A percentile compares a stretch with the other conserved stretches of the same genome.
Conservation (phyloP, 2,113 vertebrate species). For the Ictalurus furcatus region DNA sequence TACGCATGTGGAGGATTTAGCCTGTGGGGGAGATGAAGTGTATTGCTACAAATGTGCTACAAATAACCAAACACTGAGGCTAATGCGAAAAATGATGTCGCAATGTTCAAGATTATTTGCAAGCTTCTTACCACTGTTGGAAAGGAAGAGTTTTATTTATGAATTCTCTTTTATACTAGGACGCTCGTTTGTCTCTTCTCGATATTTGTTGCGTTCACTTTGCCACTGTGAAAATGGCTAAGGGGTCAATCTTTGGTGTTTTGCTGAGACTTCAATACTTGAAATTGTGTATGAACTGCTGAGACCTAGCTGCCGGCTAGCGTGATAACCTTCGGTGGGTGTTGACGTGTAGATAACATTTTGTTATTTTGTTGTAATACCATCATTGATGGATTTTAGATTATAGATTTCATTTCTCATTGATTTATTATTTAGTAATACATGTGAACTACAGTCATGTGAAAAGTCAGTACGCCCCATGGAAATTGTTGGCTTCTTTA, state of each 20-base stretch:
- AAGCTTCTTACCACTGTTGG: slow-evolving; percentile 32
- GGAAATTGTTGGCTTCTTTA: too few species aligned
- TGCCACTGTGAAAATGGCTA: slow-evolving; percentile 59
- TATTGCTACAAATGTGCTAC: slow-evolving; percentile 28
- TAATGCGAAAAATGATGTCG: slow-evolving; percentile 4
- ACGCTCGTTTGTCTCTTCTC: slow-evolving; percentile 44
- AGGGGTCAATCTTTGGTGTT: slow-evolving; percentile 54
- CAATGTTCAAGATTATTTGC: slow-evolving; percentile 7
- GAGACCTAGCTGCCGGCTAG: slow-evolving; percentile 57
- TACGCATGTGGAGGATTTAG: slow-evolving; percentile 5
- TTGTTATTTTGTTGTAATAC: slow-evolving; percentile 56
- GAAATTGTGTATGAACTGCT: slow-evolving; percentile 70
- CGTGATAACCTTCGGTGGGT: slow-evolving; percentile 55
- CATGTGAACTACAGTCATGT: slow-evolving; percentile 46
- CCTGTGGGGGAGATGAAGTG: slow-evolving; percentile 9
- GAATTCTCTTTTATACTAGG: slow-evolving; percentile 45
- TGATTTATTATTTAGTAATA: slow-evolving; percentile 54
- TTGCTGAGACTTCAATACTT: slow-evolving; percentile 70
- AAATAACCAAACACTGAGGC: slow-evolving; percentile 32
- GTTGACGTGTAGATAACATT: slow-evolving; percentile 40
- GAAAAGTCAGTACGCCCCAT: too few species aligned
- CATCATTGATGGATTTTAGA: slow-evolving; percentile 54
- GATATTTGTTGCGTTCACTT: slow-evolving; percentile 54
- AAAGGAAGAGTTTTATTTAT: slow-evolving; percentile 44
- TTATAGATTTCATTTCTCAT: slow-evolving; percentile 34